phyloP scores from a whole-genome alignment of 2,888 invertebrate species.

The Lepidochrysops patricia region DNA sequence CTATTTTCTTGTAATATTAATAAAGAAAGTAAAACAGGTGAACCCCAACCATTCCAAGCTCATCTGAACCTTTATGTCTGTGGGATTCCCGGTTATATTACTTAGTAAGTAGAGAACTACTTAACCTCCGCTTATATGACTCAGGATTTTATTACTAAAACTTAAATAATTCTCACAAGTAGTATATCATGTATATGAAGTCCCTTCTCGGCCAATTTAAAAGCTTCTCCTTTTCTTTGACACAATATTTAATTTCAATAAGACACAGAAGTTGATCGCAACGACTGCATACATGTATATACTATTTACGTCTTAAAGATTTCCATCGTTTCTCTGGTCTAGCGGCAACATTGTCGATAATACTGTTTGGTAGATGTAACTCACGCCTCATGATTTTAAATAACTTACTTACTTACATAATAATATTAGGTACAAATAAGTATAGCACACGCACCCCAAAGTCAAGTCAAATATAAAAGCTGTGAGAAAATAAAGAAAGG shows the following conservation, averaged over 20 bases:
- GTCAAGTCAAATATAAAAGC: neutral
- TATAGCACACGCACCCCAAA: neutral
- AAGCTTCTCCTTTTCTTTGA: too few species aligned
- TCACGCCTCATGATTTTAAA: too few species aligned
- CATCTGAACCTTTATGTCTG: neutral
- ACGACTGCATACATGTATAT: too few species aligned
- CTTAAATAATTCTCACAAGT: neutral
- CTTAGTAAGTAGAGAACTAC: neutral
- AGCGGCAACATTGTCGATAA: too few species aligned
- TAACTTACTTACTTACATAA: too few species aligned
- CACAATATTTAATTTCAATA: too few species aligned
- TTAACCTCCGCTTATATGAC: neutral
- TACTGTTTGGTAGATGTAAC: too few species aligned
- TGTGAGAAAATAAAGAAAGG: neutral
- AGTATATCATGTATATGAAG: neutral
- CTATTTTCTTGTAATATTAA: neutral
- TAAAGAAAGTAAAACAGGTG: neutral
- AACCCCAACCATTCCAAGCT: neutral
- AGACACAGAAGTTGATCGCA: too few species aligned
- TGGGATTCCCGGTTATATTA: neutral
- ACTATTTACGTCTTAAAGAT: too few species aligned
- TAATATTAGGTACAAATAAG: too few species aligned
- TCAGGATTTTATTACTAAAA: neutral
- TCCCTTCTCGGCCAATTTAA: too few species aligned
- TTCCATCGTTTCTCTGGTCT: too few species aligned